Percentiles rank a stretch among this genome's conserved stretches.
Evolutionary conservation across 2,113 vertebrate genomes (phyloP).

Genomic region (Grallaria varia): DNA sequence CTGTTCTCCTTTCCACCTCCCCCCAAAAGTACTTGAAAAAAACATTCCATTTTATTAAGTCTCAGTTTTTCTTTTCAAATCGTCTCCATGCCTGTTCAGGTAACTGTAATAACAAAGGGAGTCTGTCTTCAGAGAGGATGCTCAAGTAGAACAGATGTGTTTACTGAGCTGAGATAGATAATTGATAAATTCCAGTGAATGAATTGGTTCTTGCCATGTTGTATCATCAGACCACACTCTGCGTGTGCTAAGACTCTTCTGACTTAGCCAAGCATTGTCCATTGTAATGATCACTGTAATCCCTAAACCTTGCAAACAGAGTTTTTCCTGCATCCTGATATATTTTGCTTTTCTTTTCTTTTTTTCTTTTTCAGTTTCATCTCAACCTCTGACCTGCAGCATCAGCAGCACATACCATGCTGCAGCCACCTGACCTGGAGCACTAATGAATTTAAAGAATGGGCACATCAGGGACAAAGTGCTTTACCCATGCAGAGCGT

Average conservation of each 20-base stretch:
- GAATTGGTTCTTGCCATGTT: background rate
- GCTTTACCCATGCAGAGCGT: background rate
- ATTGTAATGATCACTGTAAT: background rate
- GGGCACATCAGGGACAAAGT: slow-evolving; percentile 65
- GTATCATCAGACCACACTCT: background rate
- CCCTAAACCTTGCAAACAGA: background rate
- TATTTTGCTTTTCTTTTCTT: background rate
- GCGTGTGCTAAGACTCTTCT: background rate
- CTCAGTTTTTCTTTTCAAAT: background rate
- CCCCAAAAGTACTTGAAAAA: background rate
- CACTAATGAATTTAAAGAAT: slow-evolving; percentile 77
- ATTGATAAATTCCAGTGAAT: background rate
- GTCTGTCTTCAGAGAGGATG: background rate
- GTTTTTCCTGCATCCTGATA: background rate
- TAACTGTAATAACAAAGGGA: background rate
- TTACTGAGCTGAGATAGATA: background rate
- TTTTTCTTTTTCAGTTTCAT: slow-evolving; percentile 61
- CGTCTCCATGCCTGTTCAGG: background rate
- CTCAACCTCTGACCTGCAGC: slow-evolving; percentile 75
- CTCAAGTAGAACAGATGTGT: background rate
- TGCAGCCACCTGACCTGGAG: slow-evolving; percentile 82
- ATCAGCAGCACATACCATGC: slow-evolving; percentile 74
- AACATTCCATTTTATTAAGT: background rate
- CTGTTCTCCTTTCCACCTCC: background rate
- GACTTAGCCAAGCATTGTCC: background rate